These are phyloP conservation scores for Argentina silus DNA, from an alignment of 2,797 vertebrate species.

Conservation along the genomic window DNA sequence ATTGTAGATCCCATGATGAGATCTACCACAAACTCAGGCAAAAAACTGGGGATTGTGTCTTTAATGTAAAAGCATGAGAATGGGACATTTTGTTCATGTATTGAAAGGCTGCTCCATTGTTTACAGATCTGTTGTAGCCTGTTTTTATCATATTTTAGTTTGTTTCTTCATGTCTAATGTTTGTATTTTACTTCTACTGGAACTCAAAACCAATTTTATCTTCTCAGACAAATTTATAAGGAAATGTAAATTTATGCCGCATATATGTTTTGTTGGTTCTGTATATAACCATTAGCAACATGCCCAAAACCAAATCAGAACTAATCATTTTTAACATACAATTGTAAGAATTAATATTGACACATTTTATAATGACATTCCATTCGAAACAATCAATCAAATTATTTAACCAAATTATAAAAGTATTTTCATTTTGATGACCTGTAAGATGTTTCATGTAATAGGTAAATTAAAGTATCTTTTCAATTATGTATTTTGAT, in stretches of 20 bases:
- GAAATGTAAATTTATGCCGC: not conserved
- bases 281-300: not conserved
- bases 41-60: constrained; percentile 33
- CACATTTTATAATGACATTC: not conserved
- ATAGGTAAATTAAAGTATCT: constrained; percentile 49
- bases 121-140: constrained; percentile 14
- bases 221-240: constrained; percentile 17
- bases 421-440: constrained; percentile 49
- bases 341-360: not conserved
- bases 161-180: constrained; percentile 14
- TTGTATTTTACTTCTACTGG: constrained; percentile 39
- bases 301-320: not conserved
- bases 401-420: constrained; percentile 54
- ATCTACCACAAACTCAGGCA: constrained; percentile 43
- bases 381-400: constrained; percentile 21
- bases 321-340: not conserved
- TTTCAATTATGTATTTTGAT: constrained; percentile 17
- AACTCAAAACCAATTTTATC: constrained; percentile 58
- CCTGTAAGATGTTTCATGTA: constrained; percentile 45
- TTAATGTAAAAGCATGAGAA: constrained; percentile 30
- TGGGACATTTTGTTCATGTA: constrained; percentile 39
- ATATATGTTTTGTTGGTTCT: constrained; percentile 18
- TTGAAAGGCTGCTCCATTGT: constrained; percentile 21
- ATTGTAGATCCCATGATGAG: constrained; percentile 54
- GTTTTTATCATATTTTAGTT: constrained; percentile 12